Base-by-base conservation (phyloP, 2,113 vertebrate genomes). In the Pyxicephalus adspersus region DNA sequence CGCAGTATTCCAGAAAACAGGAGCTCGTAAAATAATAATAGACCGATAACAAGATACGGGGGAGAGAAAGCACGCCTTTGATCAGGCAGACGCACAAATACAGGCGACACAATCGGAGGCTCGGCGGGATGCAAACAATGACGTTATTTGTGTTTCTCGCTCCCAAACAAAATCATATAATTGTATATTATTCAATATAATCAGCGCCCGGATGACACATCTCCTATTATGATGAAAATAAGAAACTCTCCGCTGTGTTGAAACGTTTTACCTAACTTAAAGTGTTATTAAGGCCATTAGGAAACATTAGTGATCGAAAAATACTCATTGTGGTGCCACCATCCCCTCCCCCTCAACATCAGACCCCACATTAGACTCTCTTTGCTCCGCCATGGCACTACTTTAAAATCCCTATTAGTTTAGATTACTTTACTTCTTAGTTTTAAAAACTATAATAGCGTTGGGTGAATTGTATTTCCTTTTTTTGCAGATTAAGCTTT, bases 161-260 rank as follows among this genome's bases (percentile, higher is more conserved):
- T 66, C 64, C 34, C 50, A 31, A 66, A 52, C 51, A 64, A 20
- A 64, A 64, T 51, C 38, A 51, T 20, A 29, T 52, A 80, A 70
- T 80, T 80, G 52, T 23, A 68, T n/a, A 28, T 63, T 61, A 60
- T 80, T 68, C 65, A 68, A 61, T 58, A 58, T 45, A 60, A 70
- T 52, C 29, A 38, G 28, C 34, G 6, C 61, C 51, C 1, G 6
- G 61, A 63, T 71, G 77, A 28, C 66, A 50, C 54, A 52, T 80
- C 19, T 50, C 34, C 63, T 80, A 50, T 71, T 52, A 63, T 52
- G 38, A 64, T 80, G 45, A 72, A 45, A 71, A 66, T 57, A 80
- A 18, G 13, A 38, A 71, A 38, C 23, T 13, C 31, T 5, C 38
- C 25, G 38, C 58, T 22, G 66, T 8, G 6, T 19, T 3, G 25